Evolutionary conservation across 64 coral and sea anemone species (phyloP).

Genomic region (Actinia tenebrosa): DNA sequence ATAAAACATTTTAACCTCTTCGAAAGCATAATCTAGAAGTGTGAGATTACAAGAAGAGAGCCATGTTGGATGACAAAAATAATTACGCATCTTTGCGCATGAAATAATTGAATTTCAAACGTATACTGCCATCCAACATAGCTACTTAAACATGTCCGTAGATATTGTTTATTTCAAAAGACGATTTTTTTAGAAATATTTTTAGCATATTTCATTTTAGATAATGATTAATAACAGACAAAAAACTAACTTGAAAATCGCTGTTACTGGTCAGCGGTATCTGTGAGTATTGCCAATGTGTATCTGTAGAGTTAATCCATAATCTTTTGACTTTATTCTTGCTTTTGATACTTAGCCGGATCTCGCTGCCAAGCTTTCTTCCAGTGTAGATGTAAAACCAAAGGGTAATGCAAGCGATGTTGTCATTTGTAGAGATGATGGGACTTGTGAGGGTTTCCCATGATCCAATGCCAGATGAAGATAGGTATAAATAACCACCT

Average conservation of each 20-base stretch:
- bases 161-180: no score
- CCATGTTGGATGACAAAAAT: no score
- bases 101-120: no score
- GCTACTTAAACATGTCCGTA: no score
- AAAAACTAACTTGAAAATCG: not conserved
- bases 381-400: not conserved
- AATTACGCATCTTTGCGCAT: no score
- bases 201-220: not conserved
- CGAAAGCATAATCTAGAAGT: no score
- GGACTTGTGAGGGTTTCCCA: not conserved
- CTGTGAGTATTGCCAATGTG: not conserved
- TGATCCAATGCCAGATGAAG: not conserved
- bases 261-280: not conserved
- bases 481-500: not conserved
- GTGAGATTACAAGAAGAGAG: no score
- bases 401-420: not conserved
- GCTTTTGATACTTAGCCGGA: not conserved
- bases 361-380: not conserved
- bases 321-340: not conserved
- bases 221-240: not conserved
- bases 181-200: no score
- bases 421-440: not conserved
- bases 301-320: not conserved
- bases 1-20: no score
- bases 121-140: no score